Percentiles rank a stretch among this genome's conserved stretches.
These are phyloP conservation scores for Miltochrista miniata DNA, from an alignment of 2,888 invertebrate species.

Conservation along the genomic window DNA sequence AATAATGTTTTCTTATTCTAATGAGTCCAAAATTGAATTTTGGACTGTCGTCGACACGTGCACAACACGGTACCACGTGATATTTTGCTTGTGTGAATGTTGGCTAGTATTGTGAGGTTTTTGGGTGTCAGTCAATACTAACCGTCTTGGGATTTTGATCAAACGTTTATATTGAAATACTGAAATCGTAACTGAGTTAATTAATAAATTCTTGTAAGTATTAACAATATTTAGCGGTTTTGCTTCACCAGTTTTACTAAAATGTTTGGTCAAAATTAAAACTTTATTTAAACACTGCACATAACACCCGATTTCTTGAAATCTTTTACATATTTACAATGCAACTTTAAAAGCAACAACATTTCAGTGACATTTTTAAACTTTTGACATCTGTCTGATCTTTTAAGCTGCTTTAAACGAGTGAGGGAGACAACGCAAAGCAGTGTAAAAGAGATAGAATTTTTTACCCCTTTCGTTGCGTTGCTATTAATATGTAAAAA, in stretches of 20 bases:
- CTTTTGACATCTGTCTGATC: no score
- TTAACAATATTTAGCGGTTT: no score
- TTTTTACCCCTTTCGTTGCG: neutral
- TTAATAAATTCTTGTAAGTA: no score
- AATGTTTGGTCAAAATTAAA: neutral
- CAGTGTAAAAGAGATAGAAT: no score
- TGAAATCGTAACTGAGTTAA: neutral
- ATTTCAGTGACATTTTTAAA: no score
- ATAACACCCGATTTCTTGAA: neutral
- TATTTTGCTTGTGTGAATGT: slow-evolving; percentile 55
- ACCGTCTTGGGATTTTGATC: slow-evolving; percentile 1
- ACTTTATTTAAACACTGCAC: slow-evolving; percentile 12
- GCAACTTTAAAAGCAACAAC: no score
- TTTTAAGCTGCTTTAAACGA: neutral
- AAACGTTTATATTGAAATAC: neutral
- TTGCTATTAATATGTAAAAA: slow-evolving; percentile 5
- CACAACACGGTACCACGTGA: slow-evolving; percentile 39
- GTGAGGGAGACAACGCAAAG: neutral
- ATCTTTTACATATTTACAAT: neutral
- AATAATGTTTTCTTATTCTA: slow-evolving; percentile 7
- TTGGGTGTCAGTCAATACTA: slow-evolving; percentile 14
- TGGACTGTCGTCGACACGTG: slow-evolving; percentile 43
- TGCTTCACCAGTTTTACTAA: neutral
- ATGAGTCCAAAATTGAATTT: slow-evolving; percentile 18
- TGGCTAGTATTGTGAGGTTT: slow-evolving; percentile 40